These are phyloP conservation scores for Dromiciops gliroides DNA, from an alignment of 2,113 vertebrate genomes.

Conservation along the genomic window DNA sequence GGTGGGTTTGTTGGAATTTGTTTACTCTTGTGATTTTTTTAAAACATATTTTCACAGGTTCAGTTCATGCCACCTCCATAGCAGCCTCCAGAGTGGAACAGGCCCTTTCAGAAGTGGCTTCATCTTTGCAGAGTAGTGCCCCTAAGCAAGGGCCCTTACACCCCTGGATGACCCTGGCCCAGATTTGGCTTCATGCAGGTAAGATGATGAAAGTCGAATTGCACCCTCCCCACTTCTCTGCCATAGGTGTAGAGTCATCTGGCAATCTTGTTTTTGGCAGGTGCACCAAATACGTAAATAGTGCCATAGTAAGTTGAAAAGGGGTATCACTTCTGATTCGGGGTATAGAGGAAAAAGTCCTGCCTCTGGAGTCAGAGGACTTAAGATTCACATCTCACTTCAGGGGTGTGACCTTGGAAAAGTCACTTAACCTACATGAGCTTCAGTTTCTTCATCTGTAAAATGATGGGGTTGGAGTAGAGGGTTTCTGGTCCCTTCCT, in stretches of 20 bases:
- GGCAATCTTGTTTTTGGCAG: not conserved
- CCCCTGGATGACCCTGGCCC: constrained; percentile 99
- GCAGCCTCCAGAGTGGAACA: constrained; percentile 98
- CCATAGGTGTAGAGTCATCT: not conserved
- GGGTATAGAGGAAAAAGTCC: not conserved
- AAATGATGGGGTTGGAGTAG: not conserved
- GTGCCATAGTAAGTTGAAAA: not conserved
- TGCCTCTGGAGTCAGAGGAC: not conserved
- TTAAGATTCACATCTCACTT: not conserved
- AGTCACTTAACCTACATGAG: not conserved
- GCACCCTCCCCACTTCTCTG: not conserved
- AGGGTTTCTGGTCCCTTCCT: not conserved
- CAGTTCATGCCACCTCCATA: constrained; percentile 95
- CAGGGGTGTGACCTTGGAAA: not conserved
- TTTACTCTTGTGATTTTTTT: constrained; percentile 35
- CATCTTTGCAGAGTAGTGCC: constrained; percentile 96
- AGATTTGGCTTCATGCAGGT: constrained; percentile 99
- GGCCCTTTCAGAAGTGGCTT: constrained; percentile 96
- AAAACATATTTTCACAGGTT: constrained; percentile 85
- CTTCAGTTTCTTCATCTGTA: not conserved
- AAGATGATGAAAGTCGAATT: not conserved
- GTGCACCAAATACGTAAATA: not conserved
- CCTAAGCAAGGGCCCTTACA: constrained; percentile 97
- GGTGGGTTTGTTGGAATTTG: not conserved
- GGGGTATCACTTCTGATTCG: not conserved